Percentiles rank a stretch among this genome's conserved stretches.
Conservation (phyloP, 2,113 vertebrate species). For the Ovibos moschatus region DNA sequence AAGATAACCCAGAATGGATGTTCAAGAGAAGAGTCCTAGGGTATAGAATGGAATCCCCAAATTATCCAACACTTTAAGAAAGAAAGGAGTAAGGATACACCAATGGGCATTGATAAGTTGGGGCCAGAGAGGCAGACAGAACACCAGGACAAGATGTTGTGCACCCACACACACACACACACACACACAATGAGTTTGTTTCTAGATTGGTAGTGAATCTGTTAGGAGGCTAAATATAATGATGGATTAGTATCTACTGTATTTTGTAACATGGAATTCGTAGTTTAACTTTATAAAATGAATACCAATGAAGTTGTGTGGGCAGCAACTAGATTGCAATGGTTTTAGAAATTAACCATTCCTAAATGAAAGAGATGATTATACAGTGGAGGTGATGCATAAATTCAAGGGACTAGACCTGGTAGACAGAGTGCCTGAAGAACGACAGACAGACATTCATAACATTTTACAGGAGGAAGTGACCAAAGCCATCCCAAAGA, state of each 20-base stretch:
- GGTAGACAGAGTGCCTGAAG: not conserved
- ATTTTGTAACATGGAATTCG: not conserved
- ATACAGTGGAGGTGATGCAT: not conserved
- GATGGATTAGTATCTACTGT: not conserved
- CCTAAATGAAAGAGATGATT: not conserved
- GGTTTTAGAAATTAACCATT: not conserved
- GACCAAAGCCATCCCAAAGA: not conserved
- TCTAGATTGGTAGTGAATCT: not conserved
- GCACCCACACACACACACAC: rapidly evolving
- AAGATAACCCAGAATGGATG: not conserved
- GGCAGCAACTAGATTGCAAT: not conserved
- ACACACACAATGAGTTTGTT: not conserved
- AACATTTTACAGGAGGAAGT: not conserved
- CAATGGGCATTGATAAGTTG: not conserved
- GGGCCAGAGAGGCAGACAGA: not conserved
- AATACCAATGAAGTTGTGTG: not conserved
- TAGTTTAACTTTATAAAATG: not conserved
- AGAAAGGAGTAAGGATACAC: not conserved
- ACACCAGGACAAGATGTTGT: not conserved
- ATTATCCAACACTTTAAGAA: not conserved
- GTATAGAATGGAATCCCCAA: not conserved
- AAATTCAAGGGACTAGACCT: not conserved
- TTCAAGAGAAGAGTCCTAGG: not conserved
- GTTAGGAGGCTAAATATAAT: not conserved
- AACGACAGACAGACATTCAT: not conserved